Percentiles rank a stretch among this genome's conserved stretches.
phyloP scores from a whole-genome alignment of 1,140 invertebrate genomes.

The Drosophila pseudoananassae region DNA sequence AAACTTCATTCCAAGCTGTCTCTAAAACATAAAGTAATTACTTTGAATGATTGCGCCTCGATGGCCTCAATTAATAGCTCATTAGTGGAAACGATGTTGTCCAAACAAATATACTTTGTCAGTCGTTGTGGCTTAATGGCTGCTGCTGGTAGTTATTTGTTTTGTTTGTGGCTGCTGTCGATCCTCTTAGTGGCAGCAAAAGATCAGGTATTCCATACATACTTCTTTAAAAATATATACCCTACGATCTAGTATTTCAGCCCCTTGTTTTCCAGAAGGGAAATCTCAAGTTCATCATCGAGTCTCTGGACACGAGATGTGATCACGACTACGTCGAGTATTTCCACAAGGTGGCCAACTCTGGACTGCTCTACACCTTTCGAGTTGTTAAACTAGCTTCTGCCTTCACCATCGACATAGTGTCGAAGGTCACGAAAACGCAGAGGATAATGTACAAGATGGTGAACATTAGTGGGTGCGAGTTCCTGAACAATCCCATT shows the following conservation, averaged over 20 bases:
- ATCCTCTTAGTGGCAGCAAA: neutral
- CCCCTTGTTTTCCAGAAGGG: slow-evolving; percentile 6
- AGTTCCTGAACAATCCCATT: slow-evolving; percentile 32
- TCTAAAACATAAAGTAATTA: neutral
- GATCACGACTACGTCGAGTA: slow-evolving; percentile 47
- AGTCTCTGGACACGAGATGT: slow-evolving; percentile 31
- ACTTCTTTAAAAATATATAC: neutral
- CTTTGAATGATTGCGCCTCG: slow-evolving; percentile 2
- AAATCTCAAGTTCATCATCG: neutral
- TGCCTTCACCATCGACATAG: slow-evolving; percentile 34
- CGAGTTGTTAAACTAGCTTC: slow-evolving; percentile 9
- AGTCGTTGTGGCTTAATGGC: slow-evolving; percentile 3
- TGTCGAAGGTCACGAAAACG: slow-evolving; percentile 6
- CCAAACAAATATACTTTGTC: neutral
- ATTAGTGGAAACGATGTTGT: slow-evolving; percentile 6
- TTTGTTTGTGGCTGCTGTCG: slow-evolving; percentile 8
- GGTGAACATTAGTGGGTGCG: slow-evolving; percentile 37
- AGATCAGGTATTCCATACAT: slow-evolving; percentile 5
- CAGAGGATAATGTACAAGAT: slow-evolving; percentile 36
- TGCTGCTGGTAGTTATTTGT: neutral
- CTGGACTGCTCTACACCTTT: slow-evolving; percentile 23
- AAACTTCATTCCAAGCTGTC: too few species aligned
- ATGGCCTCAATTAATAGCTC: slow-evolving; percentile 28
- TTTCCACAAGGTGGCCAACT: slow-evolving; percentile 25
- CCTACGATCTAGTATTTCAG: neutral